Evolutionary conservation across 2,797 vertebrate genomes (phyloP), one percentile per base, ranked within the genome.

Genomic region (Semotilus atromaculatus): DNA sequence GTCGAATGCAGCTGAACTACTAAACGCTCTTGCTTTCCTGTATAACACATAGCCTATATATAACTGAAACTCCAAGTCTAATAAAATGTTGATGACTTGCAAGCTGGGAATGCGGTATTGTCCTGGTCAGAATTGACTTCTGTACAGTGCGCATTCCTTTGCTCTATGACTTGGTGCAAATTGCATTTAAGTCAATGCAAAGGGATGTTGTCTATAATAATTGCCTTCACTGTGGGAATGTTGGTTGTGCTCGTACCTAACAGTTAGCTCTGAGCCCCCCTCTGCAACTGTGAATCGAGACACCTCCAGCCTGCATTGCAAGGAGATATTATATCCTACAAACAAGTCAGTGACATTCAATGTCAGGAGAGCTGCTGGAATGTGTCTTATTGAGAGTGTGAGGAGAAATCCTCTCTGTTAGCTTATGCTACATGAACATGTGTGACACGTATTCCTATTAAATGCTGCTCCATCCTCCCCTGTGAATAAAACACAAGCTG

Each of bases 301-400:
- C 76, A 74, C 81, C 71, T 81, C 43, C 51, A 66, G 34, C 48
- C 40, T 66, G 43, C 68, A 80, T 80, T 45, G 31, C 40, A 70
- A 81, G 23, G 82, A 80, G 77, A 75, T 68, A 18, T 31, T 67
- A 29, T 36, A 68, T 19, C 48, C 66, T 75, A 78, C 83, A 85
- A 81, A 86, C 76, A 80, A 84, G n/a, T 58, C 75, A 80, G 62
- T 70, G 78, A 85, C 80, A 84, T 58, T 72, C 70, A 71, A 70
- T 73, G 86, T 76, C 84, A 87, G 40, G 23, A 73, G 45, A 74
- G n/a, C 31, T 80, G 79, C 66, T n/a, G 14, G 45, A 71, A 21
- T 70, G 82, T 79, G 74, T 86, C 67, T 58, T 40, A 51, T 31
- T 72, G 31, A 81, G 66, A 68, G 80, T 1, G 10, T 40, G 74